Percentiles rank a stretch among this genome's conserved stretches.
Conservation (phyloP, 2,888 invertebrate species). For the Cistogaster globosa region DNA sequence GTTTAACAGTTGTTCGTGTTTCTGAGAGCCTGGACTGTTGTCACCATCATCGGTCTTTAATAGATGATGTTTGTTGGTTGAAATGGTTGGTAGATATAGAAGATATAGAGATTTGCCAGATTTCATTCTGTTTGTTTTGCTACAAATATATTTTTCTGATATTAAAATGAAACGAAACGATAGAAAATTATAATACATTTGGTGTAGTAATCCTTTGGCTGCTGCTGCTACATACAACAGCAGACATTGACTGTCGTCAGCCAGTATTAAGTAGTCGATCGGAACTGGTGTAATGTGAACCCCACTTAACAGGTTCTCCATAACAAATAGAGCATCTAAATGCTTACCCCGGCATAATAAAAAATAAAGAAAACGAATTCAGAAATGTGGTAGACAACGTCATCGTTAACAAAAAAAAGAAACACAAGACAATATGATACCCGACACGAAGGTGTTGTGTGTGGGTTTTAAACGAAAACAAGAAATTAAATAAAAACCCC, state of each 20-base stretch:
- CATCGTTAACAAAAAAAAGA: conserved; percentile 3
- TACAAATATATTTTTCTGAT: conserved; percentile 70
- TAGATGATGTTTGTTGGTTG: conserved; percentile 55
- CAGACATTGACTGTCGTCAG: conserved; percentile 25
- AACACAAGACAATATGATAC: conserved; percentile 26
- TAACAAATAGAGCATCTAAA: conserved; percentile 68
- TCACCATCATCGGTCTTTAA: conserved; percentile 70
- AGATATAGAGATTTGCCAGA: conserved; percentile 76
- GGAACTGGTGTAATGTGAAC: conserved; percentile 50
- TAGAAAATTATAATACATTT: conserved; percentile 72
- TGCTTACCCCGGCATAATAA: conserved; percentile 44
- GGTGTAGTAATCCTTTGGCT: conserved; percentile 61
- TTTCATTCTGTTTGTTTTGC: conserved; percentile 74
- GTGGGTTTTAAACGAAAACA: conserved; percentile 37
- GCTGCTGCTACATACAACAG: conserved; percentile 31
- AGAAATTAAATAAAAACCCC: conserved; percentile 18
- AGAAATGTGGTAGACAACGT: conserved; percentile 13
- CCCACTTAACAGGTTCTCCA: conserved; percentile 66
- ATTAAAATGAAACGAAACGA: conserved; percentile 79
- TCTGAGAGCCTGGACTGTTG: conserved; percentile 74
- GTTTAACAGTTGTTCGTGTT: conserved; percentile 56
- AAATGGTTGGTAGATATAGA: background rate
- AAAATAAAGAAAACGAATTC: conserved; percentile 16
- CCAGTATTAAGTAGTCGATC: conserved; percentile 19
- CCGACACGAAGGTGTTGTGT: conserved; percentile 30